Percentiles rank a stretch among this genome's conserved stretches.
phyloP scores from a whole-genome alignment of 2,797 vertebrate genomes.

The Artibeus jamaicensis region DNA sequence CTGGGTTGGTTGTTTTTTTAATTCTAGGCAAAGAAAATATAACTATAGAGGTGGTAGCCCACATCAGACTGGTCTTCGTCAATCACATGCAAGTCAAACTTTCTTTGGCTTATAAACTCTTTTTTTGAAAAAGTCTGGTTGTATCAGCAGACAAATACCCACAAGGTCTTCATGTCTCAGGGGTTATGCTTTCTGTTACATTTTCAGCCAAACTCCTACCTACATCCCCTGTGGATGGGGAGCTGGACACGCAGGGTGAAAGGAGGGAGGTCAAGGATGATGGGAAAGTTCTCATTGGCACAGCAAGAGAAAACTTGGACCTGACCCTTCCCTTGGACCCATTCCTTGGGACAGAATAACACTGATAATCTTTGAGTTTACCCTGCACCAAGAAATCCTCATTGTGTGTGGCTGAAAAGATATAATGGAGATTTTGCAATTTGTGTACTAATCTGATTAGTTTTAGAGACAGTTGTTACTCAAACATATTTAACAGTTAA shows the following conservation, averaged over 20 bases:
- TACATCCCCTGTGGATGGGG: no score
- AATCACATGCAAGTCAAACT: neutral
- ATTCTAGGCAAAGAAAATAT: neutral
- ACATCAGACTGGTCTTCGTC: neutral
- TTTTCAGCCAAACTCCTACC: neutral
- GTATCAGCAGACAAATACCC: rapidly evolving
- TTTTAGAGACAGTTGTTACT: neutral
- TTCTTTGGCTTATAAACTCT: neutral
- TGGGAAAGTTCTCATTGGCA: neutral
- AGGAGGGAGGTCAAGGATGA: neutral
- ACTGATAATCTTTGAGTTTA: neutral
- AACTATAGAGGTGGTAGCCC: neutral
- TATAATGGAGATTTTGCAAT: neutral
- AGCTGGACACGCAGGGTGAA: neutral
- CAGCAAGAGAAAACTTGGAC: neutral
- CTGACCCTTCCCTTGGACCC: neutral
- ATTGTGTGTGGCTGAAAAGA: neutral
- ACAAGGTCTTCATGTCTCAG: rapidly evolving
- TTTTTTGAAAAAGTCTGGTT: neutral
- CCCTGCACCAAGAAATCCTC: neutral
- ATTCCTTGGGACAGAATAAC: neutral
- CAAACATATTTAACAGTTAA: neutral
- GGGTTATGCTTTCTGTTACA: neutral
- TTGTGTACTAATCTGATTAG: no score
- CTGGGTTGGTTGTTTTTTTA: no score